These are phyloP conservation scores for Xestia ashworthii DNA, from an alignment of 2,888 invertebrate genomes.

Conservation along the genomic window DNA sequence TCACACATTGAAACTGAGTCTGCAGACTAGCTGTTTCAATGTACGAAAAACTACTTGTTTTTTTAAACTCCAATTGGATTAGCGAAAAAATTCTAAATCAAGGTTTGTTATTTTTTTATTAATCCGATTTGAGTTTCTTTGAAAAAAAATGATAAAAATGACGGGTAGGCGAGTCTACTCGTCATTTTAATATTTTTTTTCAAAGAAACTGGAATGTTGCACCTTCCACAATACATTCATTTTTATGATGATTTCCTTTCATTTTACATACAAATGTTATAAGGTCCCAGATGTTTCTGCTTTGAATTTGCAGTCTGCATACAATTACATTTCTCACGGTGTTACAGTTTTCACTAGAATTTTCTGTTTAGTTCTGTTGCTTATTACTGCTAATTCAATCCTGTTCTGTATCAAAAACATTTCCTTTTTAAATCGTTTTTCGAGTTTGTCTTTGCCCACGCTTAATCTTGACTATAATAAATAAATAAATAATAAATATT, in stretches of 20 bases:
- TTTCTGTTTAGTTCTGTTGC: not conserved
- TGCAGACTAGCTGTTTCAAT: no score
- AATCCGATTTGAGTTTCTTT: not conserved
- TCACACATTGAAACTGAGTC: no score
- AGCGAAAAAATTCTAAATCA: no score
- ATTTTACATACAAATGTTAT: conserved; percentile 26
- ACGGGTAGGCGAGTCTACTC: no score
- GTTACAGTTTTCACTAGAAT: not conserved
- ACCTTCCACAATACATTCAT: not conserved
- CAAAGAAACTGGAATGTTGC: no score
- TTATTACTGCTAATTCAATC: not conserved
- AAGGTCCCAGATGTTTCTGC: conserved; percentile 27
- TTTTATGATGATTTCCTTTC: conserved; percentile 14
- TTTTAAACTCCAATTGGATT: no score
- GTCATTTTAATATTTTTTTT: no score
- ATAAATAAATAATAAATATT: no score
- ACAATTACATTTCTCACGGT: conserved; percentile 8
- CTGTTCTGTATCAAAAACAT: not conserved
- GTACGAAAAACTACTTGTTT: no score
- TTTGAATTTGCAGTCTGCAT: conserved; percentile 31
- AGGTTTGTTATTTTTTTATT: not conserved
- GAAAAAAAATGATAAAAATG: not conserved
- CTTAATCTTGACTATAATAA: no score
- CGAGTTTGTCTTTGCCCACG: no score
- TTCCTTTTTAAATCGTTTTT: not conserved